Base-by-base conservation (phyloP, 2,797 vertebrate genomes). In the Darevskia mixta region DNA sequence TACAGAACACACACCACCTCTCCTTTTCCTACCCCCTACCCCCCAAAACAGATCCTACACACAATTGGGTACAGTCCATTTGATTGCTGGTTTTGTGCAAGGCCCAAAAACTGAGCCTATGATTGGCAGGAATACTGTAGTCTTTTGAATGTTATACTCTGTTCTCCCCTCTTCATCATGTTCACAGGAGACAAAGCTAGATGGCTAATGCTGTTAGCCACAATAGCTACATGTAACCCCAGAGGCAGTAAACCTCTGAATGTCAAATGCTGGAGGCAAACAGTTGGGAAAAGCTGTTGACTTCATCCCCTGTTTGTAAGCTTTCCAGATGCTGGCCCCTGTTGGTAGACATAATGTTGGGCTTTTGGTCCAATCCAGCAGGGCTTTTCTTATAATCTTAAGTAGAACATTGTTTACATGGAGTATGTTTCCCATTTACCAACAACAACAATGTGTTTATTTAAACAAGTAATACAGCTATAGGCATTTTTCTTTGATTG, bases 401-500 rank as follows among this genome's bases (percentile, higher is more conserved):
- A 75, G 69, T 41, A 82, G 43, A 89, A 81, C 17, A 58, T 82
- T 76, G 88, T 89, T 89, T 86, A 85, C 58, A 69, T 76, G 55
- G 43, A 75, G 27, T 67, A 67, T 69, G 41, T 83, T 83, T 86
- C 87, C 86, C 88, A 78, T 85, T 64, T 66, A 58, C 72, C 83
- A 79, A 49, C 83, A 20, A 5, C 78, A 86, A 76, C 17, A 79
- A 25, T 4, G 83, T 41, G 67, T 38, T 1, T 5, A 35, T 58
- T 88, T 88, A 13, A 83, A 75, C 84, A 92, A 77, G 20, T 15
- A 20, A 81, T 91, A 78, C 73, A 85, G 17, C 61, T 29, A 13
- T 81, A 87, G 45, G 66, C 83, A 43, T 35, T 82, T 88, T 64
- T 89, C 79, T 80, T 85, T 75, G 81, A 83, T 89, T 90, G 88